A percentile compares a stretch with the other conserved stretches of the same genome.
These are phyloP conservation scores for Cantharis rufa DNA, from an alignment of 2,888 invertebrate species.

Conservation along the genomic window DNA sequence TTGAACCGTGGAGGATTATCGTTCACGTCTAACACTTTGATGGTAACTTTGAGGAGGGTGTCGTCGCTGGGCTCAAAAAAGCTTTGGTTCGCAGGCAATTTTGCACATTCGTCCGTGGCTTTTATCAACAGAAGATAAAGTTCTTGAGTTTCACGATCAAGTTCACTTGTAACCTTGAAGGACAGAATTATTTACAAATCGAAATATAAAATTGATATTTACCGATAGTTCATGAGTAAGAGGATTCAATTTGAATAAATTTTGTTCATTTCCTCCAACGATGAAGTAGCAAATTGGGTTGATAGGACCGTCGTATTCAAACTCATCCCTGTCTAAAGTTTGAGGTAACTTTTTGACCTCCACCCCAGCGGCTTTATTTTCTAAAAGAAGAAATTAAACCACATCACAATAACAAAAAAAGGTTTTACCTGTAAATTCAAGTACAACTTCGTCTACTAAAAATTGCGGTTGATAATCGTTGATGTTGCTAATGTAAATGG, in stretches of 20 bases:
- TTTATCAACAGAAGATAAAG: constrained; percentile 73
- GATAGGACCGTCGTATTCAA: constrained; percentile 77
- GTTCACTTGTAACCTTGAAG: constrained; percentile 60
- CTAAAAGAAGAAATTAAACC: constrained; percentile 49
- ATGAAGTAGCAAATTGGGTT: constrained; percentile 92
- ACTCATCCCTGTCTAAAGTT: constrained; percentile 84
- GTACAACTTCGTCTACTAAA: constrained; percentile 68
- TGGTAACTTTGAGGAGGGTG: constrained; percentile 70
- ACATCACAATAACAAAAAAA: background rate
- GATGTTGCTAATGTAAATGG: constrained; percentile 84
- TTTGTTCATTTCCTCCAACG: constrained; percentile 79
- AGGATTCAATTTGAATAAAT: constrained; percentile 72
- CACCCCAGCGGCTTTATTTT: constrained; percentile 65
- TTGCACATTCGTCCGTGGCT: constrained; percentile 82
- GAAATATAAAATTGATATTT: constrained; percentile 38
- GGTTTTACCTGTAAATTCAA: constrained; percentile 72
- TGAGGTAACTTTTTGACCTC: constrained; percentile 74
- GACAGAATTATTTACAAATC: background rate
- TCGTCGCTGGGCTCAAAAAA: constrained; percentile 65
- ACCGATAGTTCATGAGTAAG: constrained; percentile 72
- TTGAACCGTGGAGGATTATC: constrained; percentile 88
- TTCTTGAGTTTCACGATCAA: constrained; percentile 76
- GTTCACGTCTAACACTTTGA: constrained; percentile 82
- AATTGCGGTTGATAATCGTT: constrained; percentile 90
- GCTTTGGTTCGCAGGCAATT: constrained; percentile 62